Conservation (phyloP, 2,888 invertebrate species). For the Psococerastis gibbosa region DNA sequence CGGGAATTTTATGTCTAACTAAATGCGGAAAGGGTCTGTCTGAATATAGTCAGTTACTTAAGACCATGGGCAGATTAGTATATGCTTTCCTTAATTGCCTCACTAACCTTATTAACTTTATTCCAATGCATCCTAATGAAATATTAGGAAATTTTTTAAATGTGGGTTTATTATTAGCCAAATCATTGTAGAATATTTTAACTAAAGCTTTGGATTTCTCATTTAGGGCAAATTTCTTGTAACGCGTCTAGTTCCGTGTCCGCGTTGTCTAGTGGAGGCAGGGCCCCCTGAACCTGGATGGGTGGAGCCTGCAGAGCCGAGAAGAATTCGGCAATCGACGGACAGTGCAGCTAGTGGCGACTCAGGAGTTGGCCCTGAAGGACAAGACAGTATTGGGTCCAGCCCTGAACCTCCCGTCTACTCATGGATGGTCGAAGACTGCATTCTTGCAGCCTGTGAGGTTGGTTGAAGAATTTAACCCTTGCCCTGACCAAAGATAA, state of each 20-base stretch:
- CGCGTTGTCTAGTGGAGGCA: slow-evolving; percentile 51
- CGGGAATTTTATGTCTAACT: no score
- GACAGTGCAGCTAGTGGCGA: slow-evolving; percentile 67
- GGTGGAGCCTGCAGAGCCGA: slow-evolving; percentile 22
- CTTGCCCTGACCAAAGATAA: no score
- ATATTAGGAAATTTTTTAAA: no score
- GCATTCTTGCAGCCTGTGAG: slow-evolving; percentile 73
- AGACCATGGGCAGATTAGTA: no score
- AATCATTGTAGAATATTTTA: no score
- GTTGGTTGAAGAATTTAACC: no score
- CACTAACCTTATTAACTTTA: no score
- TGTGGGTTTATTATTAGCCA: no score
- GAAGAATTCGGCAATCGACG: slow-evolving; percentile 26
- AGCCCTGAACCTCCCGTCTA: slow-evolving; percentile 68
- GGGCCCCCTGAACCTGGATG: slow-evolving; percentile 22
- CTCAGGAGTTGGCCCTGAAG: slow-evolving; percentile 74
- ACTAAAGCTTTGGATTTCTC: not conserved
- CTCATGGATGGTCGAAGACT: slow-evolving; percentile 89
- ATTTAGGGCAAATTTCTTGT: slow-evolving; percentile 66
- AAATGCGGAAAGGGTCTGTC: no score
- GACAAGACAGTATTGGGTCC: slow-evolving; percentile 57
- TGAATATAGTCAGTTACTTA: no score
- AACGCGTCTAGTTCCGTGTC: slow-evolving; percentile 83
- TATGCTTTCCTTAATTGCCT: no score
- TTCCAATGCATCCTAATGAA: no score